phyloP scores from a whole-genome alignment of 2,797 vertebrate genomes.

The Halcyon smyrnensis region DNA sequence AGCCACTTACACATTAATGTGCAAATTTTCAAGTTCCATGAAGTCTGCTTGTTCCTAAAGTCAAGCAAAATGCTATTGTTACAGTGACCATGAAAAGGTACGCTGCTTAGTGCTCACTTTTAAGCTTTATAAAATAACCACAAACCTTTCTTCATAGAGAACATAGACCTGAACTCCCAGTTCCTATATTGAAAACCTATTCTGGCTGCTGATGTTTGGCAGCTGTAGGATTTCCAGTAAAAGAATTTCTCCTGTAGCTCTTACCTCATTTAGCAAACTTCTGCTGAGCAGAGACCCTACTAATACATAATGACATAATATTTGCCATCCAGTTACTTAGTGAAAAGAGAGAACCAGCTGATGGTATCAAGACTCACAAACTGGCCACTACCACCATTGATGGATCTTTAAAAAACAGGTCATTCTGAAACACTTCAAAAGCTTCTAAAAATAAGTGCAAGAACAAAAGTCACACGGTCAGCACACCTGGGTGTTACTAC shows the following conservation, averaged over 20 bases:
- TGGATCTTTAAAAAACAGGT: not conserved
- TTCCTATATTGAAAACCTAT: accelerated
- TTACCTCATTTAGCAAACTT: not conserved
- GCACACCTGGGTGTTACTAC: not conserved
- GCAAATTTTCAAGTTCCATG: not conserved
- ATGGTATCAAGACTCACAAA: not conserved
- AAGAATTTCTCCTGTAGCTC: not conserved
- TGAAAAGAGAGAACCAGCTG: not conserved
- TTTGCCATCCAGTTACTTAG: not conserved
- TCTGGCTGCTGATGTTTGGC: not conserved
- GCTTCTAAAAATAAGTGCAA: not conserved
- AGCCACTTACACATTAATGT: not conserved
- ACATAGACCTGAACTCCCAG: not conserved
- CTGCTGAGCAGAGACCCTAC: not conserved
- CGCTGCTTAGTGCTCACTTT: not conserved
- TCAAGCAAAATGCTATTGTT: not conserved
- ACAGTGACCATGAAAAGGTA: not conserved
- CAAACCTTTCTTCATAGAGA: not conserved
- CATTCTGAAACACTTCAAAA: not conserved
- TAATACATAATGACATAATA: not conserved
- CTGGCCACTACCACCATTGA: not conserved
- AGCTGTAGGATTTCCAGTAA: not conserved
- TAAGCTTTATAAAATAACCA: not conserved
- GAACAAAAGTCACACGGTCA: not conserved
- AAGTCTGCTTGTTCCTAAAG: not conserved